Conservation (phyloP, 2,113 vertebrate species). For the Oreocharis arfaki region DNA sequence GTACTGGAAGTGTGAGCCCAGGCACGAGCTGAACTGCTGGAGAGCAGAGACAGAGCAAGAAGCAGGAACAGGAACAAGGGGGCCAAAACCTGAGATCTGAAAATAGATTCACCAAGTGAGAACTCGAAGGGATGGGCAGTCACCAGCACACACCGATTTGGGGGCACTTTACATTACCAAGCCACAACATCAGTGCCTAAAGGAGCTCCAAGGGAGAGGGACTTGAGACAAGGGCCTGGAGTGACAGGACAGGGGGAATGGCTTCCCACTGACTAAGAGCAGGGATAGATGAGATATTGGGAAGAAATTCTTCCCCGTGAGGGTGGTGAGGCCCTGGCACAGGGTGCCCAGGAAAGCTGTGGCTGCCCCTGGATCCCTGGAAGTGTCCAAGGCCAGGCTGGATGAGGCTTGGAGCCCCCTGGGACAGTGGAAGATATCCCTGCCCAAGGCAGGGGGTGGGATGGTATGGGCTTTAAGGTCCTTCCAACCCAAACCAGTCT, state of each 20-base stretch:
- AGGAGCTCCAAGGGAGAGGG: background rate
- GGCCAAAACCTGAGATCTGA: background rate
- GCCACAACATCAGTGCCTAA: background rate
- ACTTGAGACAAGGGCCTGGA: background rate
- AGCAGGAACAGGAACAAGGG: background rate
- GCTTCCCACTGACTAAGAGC: background rate
- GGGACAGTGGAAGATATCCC: background rate
- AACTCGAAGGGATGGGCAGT: background rate
- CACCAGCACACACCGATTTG: rapidly evolving
- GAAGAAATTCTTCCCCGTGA: background rate
- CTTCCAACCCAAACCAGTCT: background rate
- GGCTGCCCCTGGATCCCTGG: background rate
- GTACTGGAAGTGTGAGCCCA: rapidly evolving
- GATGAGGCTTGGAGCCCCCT: background rate
- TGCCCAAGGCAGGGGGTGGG: background rate
- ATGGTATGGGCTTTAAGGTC: background rate
- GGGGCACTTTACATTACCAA: background rate
- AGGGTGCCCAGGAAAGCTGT: background rate
- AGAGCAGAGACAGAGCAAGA: background rate
- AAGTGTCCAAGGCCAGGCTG: background rate
- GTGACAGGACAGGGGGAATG: background rate
- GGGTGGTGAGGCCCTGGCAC: background rate
- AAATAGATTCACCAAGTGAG: background rate
- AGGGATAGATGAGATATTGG: background rate
- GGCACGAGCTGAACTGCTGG: background rate